Base-by-base conservation (phyloP, 2,797 vertebrate genomes). In the Corythornis leucogaster region DNA sequence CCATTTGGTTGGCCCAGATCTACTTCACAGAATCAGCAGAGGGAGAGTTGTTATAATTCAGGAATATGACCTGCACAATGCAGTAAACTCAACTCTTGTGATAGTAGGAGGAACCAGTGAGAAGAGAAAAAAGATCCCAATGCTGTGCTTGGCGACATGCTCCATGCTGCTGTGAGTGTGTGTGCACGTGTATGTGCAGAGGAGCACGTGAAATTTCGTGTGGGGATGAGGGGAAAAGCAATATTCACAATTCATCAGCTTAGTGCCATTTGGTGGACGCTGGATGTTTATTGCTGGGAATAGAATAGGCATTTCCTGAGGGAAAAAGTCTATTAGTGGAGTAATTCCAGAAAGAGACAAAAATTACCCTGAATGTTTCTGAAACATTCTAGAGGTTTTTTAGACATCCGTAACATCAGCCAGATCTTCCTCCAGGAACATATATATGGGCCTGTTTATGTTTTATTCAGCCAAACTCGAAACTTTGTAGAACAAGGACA, bases 381-480 rank as follows among this genome's bases (percentile, higher is more conserved):
- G 51, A 76, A 92, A 91, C 61, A 59, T 84, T 91, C 67, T 90
- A 74, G 68, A 67, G 20, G 42, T 12, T 74, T 93, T 91, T 91
- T 42, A 83, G 66, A 81, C 48, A 67, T 59, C 59, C 70, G 28
- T 87, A 89, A 86, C 35, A 57, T 81, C 42, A 68, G 64, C 33
- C 30, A 78, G 17, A 20, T 66, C 53, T 80, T 88, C 51, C 18
- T 62, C 51, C 43, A 78, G 17, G 77, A 80, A 50, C 6, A 59
- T 71, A 7, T 20, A 82, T 20, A 82, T 42, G 15, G 45, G 10
- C 16, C 54, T 82, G 30, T 78, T 91, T 76, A 79, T 9, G 38
- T 89, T 83, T 85, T 45, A 70, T 87, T 77, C n/a, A 75, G 75
- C 35, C 53, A 51, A 82, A 82, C 19, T 48, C 12, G 17, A 81